A percentile compares a stretch with the other conserved stretches of the same genome.
Conservation (phyloP, 2,797 vertebrate genomes). For the Hipposideros larvatus region DNA sequence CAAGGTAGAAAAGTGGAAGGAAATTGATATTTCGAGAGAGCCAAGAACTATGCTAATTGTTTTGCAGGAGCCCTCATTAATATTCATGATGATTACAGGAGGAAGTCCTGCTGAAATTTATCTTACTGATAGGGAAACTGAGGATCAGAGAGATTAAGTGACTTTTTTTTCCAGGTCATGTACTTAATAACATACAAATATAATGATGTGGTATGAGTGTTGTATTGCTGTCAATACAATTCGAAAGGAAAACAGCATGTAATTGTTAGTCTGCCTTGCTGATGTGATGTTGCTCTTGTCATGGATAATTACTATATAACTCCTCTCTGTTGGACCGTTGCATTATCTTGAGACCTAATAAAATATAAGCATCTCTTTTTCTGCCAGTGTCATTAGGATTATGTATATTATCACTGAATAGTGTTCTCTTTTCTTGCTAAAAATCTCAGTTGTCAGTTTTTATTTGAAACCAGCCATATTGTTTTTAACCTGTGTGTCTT, state of each 20-base stretch:
- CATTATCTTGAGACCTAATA: slow-evolving; percentile 71
- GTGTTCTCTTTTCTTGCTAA: slow-evolving; percentile 22
- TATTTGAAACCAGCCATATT: neutral
- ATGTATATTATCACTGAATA: neutral
- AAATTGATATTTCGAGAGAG: slow-evolving; percentile 76
- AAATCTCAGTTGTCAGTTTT: neutral
- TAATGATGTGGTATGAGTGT: neutral
- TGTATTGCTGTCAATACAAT: slow-evolving; percentile 66
- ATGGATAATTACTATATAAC: slow-evolving; percentile 76
- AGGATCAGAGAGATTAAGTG: neutral
- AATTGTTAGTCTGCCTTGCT: neutral
- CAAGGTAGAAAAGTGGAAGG: slow-evolving; percentile 69
- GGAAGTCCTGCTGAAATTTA: neutral
- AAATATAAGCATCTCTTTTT: slow-evolving; percentile 64
- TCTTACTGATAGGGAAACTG: slow-evolving; percentile 37
- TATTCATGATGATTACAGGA: slow-evolving; percentile 61
- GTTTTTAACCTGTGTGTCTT: slow-evolving; percentile 40
- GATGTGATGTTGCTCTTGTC: slow-evolving; percentile 61
- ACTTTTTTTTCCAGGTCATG: neutral
- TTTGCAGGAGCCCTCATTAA: slow-evolving; percentile 32
- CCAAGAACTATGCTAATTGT: slow-evolving; percentile 68
- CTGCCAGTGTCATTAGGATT: slow-evolving; percentile 21
- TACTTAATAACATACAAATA: slow-evolving; percentile 20
- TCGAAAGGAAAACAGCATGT: slow-evolving; percentile 71
- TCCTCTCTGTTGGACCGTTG: slow-evolving; percentile 78